These are phyloP conservation scores for Lycocorax pyrrhopterus DNA, from an alignment of 2,113 vertebrate genomes.

Conservation along the genomic window DNA sequence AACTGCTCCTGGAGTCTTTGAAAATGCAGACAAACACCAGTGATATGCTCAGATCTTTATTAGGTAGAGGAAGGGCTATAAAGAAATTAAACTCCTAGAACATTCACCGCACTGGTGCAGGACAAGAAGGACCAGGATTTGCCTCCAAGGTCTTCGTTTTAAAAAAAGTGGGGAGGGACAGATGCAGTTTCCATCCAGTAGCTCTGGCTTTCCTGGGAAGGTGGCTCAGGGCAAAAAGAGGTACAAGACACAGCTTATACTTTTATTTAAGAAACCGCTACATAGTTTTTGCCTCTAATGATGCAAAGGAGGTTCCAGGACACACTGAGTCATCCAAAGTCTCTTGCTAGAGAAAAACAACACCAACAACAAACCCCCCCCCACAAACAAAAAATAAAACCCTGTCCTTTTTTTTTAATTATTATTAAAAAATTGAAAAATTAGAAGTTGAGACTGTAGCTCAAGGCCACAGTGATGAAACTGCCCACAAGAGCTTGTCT, in stretches of 20 bases:
- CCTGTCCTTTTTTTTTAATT: not conserved
- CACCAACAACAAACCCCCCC: not conserved
- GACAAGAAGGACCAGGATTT: not conserved
- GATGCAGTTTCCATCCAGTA: not conserved
- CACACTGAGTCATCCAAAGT: not conserved
- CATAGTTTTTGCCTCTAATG: slow-evolving; percentile 32
- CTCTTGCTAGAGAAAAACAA: not conserved
- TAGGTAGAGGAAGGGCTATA: slow-evolving; percentile 55
- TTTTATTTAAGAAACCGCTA: slow-evolving; percentile 56
- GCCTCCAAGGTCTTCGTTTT: not conserved
- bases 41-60: slow-evolving; percentile 71
- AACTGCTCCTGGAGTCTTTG: not conserved
- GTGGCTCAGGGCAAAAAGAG: not conserved
- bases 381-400: not conserved
- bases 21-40: slow-evolving; percentile 15
- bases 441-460: not conserved
- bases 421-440: not conserved
- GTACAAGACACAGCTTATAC: slow-evolving; percentile 46
- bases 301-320: slow-evolving; percentile 21
- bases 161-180: not conserved
- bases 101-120: slow-evolving; percentile 11
- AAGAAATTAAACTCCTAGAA: slow-evolving; percentile 52
- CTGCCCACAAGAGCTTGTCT: not conserved
- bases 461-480: not conserved
- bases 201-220: not conserved